phyloP scores from a whole-genome alignment of 2,113 vertebrate genomes.

The Rhynchopsitta pachyrhyncha region DNA sequence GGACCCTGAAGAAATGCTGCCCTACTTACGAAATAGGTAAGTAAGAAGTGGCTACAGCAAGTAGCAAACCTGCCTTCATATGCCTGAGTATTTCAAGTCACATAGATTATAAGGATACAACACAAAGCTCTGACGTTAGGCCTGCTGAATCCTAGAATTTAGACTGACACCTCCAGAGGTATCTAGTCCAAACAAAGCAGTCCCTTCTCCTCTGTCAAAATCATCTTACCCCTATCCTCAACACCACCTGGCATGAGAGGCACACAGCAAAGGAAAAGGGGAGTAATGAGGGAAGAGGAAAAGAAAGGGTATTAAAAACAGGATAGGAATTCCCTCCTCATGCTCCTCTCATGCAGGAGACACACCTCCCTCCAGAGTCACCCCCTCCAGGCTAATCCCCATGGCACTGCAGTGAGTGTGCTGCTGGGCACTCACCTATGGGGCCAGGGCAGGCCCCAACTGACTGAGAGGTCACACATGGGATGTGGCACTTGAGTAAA shows the following conservation, averaged over 20 bases:
- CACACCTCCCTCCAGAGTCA: background rate
- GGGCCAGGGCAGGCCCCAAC: background rate
- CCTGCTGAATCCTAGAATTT: background rate
- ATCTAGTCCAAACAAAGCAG: background rate
- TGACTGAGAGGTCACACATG: background rate
- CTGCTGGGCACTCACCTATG: background rate
- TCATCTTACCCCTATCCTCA: background rate
- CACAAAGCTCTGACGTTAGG: background rate
- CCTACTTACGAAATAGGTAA: background rate
- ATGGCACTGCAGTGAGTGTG: background rate
- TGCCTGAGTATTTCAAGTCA: background rate
- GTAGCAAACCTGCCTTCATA: background rate
- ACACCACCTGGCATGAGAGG: background rate
- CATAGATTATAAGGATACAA: background rate
- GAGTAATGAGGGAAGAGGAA: background rate
- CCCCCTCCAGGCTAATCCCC: background rate
- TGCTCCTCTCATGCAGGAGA: background rate
- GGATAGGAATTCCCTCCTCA: background rate
- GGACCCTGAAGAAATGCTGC: background rate
- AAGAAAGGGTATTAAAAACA: background rate
- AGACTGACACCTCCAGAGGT: background rate
- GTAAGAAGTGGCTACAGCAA: background rate
- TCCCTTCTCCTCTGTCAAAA: background rate
- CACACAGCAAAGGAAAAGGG: background rate
- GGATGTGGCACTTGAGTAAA: background rate